A percentile compares a stretch with the other conserved stretches of the same genome.
Conservation (phyloP, 1,140 invertebrate genomes). For the Drosophila trapezifrons region DNA sequence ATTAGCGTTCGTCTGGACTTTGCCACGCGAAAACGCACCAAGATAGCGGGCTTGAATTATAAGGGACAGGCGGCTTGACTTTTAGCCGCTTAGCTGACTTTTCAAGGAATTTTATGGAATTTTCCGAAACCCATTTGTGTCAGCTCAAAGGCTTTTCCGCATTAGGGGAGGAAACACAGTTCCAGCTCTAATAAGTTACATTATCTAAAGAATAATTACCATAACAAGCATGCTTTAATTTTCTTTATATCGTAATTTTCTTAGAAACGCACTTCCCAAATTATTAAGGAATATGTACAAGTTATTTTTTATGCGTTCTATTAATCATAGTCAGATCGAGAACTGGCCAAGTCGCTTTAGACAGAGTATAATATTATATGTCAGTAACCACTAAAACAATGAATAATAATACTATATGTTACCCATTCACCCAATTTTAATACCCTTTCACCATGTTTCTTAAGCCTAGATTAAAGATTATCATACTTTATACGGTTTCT, state of each 20-base stretch:
- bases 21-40: conserved; percentile 24
- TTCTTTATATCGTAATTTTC: background rate
- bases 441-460: conserved; percentile 25
- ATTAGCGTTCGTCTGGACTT: conserved; percentile 40
- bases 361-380: conserved; percentile 1
- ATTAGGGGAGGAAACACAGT: too few relatives aligned
- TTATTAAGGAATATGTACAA: too few relatives aligned
- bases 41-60: conserved; percentile 31
- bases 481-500: background rate
- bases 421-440: conserved; percentile 13
- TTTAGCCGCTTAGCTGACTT: conserved; percentile 7
- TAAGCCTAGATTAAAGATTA: conserved; percentile 14
- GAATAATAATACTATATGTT: background rate
- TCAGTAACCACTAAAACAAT: conserved; percentile 28
- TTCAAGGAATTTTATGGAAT: background rate
- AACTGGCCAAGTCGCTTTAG: background rate
- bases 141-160: background rate
- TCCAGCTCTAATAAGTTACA: too few relatives aligned
- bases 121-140: background rate
- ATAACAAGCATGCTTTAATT: background rate
- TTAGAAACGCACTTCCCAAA: background rate
- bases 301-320: conserved; percentile 3
- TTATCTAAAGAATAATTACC: too few relatives aligned
- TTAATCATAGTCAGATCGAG: background rate
- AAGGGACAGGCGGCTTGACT: conserved; percentile 31